Base-by-base conservation (phyloP, 2,797 vertebrate genomes). In the Podarcis lilfordi region DNA sequence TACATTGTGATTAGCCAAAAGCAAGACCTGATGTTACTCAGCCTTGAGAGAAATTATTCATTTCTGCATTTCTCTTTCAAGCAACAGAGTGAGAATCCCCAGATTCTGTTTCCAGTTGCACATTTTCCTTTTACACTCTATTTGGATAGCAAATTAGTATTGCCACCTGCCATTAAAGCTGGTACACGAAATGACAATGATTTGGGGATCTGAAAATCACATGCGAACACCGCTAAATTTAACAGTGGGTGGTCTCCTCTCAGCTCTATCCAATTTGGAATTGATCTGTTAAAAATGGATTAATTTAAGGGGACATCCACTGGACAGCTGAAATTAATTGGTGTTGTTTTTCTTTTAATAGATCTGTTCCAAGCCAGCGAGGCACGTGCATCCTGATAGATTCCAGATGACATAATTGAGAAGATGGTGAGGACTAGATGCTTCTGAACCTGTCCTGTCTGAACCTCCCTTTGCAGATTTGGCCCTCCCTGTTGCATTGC, bases 1-100 rank as follows among this genome's bases (percentile, higher is more conserved):
- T 87, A 92, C 89, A 90, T 1, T 93, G 81, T 92, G 91, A 85
- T 92, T 91, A 91, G 78, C 66, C 91, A 93, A 89, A 92, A 91
- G 88, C 92, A 88, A 85, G 81, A 91, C 89, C 91, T 84, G 86
- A 90, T 45, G 85, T 81, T 93, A 89, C 89, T 92, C 91, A 94
- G 91, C 74, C 37, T 93, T 93, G 92, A 85, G 69, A 61, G 45
- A 75, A 92, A 89, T 32, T 43, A 19, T 23, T 64, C 6, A 8
- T 64, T 25, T 55, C 71, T 94, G 92, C 89, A 91, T 92, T 92
- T 66, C 32, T 13, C 43, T 29, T 29, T 74, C 37, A 86, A 50
- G 68, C 0, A 59, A 64, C 61, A 50, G 0, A 29, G 80, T 10
- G 83, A 91, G 87, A 21, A 23, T 82, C 3, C 45, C 66, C 27